A percentile compares a stretch with the other conserved stretches of the same genome.
These are phyloP conservation scores for Plutella xylostella DNA, from an alignment of 2,888 invertebrate species.

Conservation along the genomic window DNA sequence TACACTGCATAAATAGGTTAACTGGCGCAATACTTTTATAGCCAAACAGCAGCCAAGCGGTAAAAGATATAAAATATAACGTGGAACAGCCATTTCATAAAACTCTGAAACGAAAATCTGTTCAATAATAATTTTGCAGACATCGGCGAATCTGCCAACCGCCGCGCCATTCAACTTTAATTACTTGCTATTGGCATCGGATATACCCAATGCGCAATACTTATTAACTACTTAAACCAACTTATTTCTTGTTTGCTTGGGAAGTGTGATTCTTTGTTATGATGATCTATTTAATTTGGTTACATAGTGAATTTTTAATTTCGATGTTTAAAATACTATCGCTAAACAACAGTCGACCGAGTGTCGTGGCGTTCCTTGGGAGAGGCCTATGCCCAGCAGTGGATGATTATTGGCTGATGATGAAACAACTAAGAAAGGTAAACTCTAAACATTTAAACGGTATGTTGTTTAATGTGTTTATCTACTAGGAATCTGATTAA, in stretches of 20 bases:
- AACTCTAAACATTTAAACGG: no score
- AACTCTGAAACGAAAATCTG: slow-evolving; percentile 6
- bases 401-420: no score
- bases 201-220: slow-evolving; percentile 1
- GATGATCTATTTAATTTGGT: no score
- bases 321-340: neutral
- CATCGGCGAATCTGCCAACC: slow-evolving; percentile 33
- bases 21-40: neutral
- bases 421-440: no score
- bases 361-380: no score
- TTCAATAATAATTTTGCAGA: slow-evolving; percentile 15
- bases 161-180: slow-evolving; percentile 34
- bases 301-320: neutral
- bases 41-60: neutral
- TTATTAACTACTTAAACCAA: no score
- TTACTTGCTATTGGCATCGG: slow-evolving; percentile 40
- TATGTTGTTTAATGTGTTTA: no score
- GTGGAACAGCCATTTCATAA: slow-evolving; percentile 1
- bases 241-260: neutral
- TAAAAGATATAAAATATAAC: neutral
- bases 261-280: neutral
- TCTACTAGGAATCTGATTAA: neutral
- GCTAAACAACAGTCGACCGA: neutral
- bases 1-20: neutral
- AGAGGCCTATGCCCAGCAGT: no score